Base-by-base conservation (phyloP, 1,140 invertebrate genomes). In the Pseudobourletiella spinata region DNA sequence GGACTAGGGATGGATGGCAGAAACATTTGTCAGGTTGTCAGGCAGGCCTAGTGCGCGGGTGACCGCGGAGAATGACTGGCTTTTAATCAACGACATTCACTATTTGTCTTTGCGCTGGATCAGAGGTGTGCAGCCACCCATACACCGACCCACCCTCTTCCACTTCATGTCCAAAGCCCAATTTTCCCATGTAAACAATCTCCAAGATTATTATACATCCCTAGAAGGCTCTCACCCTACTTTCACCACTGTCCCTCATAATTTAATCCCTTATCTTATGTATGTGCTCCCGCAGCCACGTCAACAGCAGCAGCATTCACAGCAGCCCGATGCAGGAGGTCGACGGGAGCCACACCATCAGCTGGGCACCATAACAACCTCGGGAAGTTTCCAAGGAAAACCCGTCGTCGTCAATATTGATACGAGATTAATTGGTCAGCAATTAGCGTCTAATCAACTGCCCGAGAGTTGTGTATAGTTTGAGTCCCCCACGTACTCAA, bases 341-440 rank as follows among this genome's bases (percentile, higher is more conserved):
- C 11, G 51, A 28, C 52, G 63, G 50, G 55, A 63, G 43, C 55
- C 42, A 30, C 55, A 57, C 28, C 59, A 58, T 16, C n/a, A n/a
- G n/a, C 29, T 35, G 22, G 56, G 60, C 24, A 59, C 57, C 42
- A 46, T 69, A 55, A 63, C 50, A 30, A 56, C 64, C 1, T 64
- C 58, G n/a, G 65, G 61, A 29, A 69, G 58, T 63, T 62, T 69
- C 50, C 64, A 66, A 24, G 68, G 65, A 24, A 66, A 69, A 63
- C 65, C 68, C 18, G 43, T 66, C 44, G 68, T 69, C 42, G 68
- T 69, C 58, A 69, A 66, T 65, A 69, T 69, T 69, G 68, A 69
- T 61, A 61, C 68, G 32, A 64, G 68, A 65, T 57, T 69, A 66
- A 66, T 69, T 62, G 65, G 65, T 43, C 68, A 69, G 54, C 68